Base-by-base conservation (phyloP, 2,113 vertebrate genomes). In the Pelecanus crispus region DNA sequence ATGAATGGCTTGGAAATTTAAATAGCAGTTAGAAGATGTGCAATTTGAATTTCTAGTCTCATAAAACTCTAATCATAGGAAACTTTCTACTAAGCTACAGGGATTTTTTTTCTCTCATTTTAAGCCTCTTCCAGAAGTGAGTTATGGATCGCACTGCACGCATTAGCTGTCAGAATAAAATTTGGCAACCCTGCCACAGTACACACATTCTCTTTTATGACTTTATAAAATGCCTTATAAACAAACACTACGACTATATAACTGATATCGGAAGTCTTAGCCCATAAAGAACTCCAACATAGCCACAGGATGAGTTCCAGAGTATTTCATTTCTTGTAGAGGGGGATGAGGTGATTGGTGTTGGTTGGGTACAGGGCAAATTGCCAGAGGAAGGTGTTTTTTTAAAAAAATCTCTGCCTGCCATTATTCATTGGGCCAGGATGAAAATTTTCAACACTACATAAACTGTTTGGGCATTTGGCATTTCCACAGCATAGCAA, bases 341-440 rank as follows among this genome's bases (percentile, higher is more conserved):
- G 29, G 19, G 3, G 8, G 6, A 9, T 28, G n/a, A 84, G 6
- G 55, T 0, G 0, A 21, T 14, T 52, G 20, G 26, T 47, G 17
- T 62, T 67, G 18, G 4, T 20, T 71, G 2, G 32, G 14, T 58
- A 71, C 12, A 53, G 11, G 9, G 20, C 15, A 81, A 66, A 70
- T 28, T 44, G 7, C 17, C 59, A 89, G 52, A 12, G 17, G 17
- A 88, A 44, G 17, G 3, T 63, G 56, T 3, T 45, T 15, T 26
- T 62, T 72, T 28, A 44, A 44, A 38, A 42, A 42, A 65, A 44
- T 65, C n/a, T 85, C 32, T 72, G 13, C 21, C 40, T 88, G 18
- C 6, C 24, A n/a, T 90, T 68, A 62, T 52, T 92, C 31, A 14
- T 68, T 66, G 66, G 13, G 7, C 31, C 2, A 2, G 17, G 34